Evolutionary conservation across 53 echinoderm and acorn worm genomes (phyloP).

Genomic region (Stichopus horrens): DNA sequence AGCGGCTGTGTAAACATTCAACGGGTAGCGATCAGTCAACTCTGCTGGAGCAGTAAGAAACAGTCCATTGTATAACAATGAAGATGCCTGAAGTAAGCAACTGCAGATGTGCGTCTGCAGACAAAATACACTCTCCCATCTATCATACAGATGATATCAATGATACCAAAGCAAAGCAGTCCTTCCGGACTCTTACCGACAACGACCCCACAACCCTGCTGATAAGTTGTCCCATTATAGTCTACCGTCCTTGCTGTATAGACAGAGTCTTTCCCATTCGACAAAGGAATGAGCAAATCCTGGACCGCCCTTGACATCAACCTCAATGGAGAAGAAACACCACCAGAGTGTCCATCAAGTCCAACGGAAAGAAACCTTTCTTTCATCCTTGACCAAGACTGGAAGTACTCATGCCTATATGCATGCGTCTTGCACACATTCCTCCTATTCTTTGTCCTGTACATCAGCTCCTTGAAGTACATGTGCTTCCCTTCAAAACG

Average conservation of each 20-base stretch:
- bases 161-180: constrained; percentile 5
- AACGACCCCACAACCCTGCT: constrained; percentile 39
- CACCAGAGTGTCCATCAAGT: constrained; percentile 18
- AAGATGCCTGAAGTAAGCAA: constrained; percentile 19
- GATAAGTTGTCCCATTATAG: constrained; percentile 41
- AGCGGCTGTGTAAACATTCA: constrained; percentile 39
- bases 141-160: constrained; percentile 32
- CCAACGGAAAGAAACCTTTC: neutral
- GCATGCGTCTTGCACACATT: constrained; percentile 56
- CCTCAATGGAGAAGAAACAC: constrained; percentile 13
- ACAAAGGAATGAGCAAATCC: constrained; percentile 22
- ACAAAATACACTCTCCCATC: constrained; percentile 39
- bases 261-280: constrained; percentile 24
- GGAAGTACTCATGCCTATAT: constrained; percentile 50
- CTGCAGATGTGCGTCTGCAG: neutral
- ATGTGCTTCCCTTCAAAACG: constrained; percentile 58
- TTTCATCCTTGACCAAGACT: constrained; percentile 41
- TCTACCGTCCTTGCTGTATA: constrained; percentile 36
- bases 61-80: constrained; percentile 23
- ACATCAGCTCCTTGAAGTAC: constrained; percentile 49
- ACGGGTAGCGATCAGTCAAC: constrained; percentile 46
- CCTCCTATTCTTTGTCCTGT: constrained; percentile 45
- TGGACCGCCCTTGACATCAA: constrained; percentile 39
- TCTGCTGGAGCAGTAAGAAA: constrained; percentile 40
- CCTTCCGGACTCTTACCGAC: constrained; percentile 34